Base-by-base conservation (phyloP, 2,113 vertebrate species). In the Chloebia gouldiae region DNA sequence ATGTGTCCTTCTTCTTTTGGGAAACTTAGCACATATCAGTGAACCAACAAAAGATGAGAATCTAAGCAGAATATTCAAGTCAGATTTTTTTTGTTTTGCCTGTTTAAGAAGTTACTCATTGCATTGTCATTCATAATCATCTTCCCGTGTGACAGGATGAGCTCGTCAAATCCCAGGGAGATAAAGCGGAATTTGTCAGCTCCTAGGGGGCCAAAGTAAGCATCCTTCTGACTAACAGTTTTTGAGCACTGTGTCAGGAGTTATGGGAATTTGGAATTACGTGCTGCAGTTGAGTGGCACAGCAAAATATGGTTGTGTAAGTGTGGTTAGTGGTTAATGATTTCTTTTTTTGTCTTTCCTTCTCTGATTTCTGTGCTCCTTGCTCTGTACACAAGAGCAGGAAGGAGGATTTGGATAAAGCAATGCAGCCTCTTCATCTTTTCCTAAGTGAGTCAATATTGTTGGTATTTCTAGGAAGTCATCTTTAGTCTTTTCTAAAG, bases 151-250 rank as follows among this genome's bases (percentile, higher is more conserved):
- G 88, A 93, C 81, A 93, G 90, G 88, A 96, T 92, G 88, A 68
- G 56, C 60, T 94, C 0, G 0, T 75, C 82, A 94, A 64, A 70
- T 93, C 79, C 81, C 70, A 93, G 84, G 73, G 85, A 92, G 93
- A 94, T 85, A 94, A 83, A 92, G 56, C 6, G 9, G 64, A 66
- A 50, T 94, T 95, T 82, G 85, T 89, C 94, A 97, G 91, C 81
- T 88, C 45, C 71, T 78, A 54, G 47, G 86, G 75, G 93, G 92
- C 90, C 92, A 86, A 94, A 93, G 54, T 64, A 92, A 88, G 90
- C 85, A 93, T 64, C 85, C 64, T 83, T 91, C 47, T 92, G 93
- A 96, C 95, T 96, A 96, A 95, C 54, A 73, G 66, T 50, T 75
- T 53, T 57, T 47, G 75, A 86, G 66, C 24, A 37, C 40, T 33